These are phyloP conservation scores for Leucopsar rothschildi DNA, from an alignment of 2,113 vertebrate genomes.

Conservation along the genomic window DNA sequence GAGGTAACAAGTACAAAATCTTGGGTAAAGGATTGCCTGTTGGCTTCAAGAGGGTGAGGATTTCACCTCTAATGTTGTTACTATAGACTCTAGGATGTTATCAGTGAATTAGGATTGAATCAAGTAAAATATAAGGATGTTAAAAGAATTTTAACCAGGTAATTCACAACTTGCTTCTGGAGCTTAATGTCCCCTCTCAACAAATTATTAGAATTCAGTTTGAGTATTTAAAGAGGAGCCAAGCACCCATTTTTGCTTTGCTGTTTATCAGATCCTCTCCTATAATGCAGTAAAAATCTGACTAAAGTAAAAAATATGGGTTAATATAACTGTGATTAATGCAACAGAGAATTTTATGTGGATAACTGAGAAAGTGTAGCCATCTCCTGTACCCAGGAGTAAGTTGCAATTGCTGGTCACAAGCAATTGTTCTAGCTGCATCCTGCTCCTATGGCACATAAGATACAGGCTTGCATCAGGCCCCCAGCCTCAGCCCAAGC, in stretches of 20 bases:
- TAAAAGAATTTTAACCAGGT: background rate
- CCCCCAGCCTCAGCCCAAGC: background rate
- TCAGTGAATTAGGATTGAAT: background rate
- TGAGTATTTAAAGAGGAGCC: background rate
- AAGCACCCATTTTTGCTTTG: background rate
- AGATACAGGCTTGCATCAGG: background rate
- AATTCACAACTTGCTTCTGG: background rate
- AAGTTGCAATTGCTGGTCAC: background rate
- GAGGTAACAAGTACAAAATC: background rate
- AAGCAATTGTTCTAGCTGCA: background rate
- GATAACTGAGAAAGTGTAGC: background rate
- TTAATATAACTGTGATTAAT: background rate
- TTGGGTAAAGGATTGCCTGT: background rate
- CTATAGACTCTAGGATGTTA: background rate
- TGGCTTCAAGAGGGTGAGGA: background rate
- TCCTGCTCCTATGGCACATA: fast-evolving
- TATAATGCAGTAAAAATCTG: background rate
- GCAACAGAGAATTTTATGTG: background rate
- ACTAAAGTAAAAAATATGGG: background rate
- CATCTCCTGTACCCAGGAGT: background rate
- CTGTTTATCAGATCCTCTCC: background rate
- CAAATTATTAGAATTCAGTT: background rate
- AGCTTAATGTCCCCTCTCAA: background rate
- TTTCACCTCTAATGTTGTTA: background rate
- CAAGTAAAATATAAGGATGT: background rate